Conservation (phyloP, 2,113 vertebrate species). For the Zapus hudsonius region DNA sequence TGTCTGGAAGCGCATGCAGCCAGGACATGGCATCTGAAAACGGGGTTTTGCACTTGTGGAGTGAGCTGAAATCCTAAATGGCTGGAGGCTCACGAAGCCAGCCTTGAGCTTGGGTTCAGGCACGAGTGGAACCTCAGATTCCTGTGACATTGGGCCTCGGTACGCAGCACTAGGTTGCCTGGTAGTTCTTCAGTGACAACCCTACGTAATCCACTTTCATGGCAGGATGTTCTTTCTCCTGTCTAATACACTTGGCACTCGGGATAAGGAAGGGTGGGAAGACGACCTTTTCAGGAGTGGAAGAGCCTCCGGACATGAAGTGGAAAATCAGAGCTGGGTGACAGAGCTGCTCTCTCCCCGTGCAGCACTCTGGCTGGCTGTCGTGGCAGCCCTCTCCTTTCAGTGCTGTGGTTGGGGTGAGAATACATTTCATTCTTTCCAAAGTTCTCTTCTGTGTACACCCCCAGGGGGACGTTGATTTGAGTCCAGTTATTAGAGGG, state of each 20-base stretch:
- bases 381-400: not conserved
- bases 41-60: not conserved
- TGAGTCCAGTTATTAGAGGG: not conserved
- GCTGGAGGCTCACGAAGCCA: not conserved
- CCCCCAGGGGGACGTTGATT: not conserved
- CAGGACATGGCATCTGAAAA: not conserved
- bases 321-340: not conserved
- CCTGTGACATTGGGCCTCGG: too few species aligned
- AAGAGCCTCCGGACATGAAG: not conserved
- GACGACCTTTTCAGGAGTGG: not conserved
- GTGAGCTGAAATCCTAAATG: not conserved
- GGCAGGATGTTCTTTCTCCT: not conserved
- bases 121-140: not conserved
- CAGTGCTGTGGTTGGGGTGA: not conserved
- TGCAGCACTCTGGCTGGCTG: not conserved
- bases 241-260: not conserved
- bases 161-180: accelerated
- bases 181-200: not conserved
- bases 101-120: not conserved
- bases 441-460: too few species aligned
- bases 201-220: accelerated
- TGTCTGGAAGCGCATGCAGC: accelerated
- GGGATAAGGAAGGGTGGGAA: not conserved
- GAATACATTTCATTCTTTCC: too few species aligned
- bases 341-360: too few species aligned